Base-by-base conservation (phyloP, 2,113 vertebrate genomes). In the Murina feae region DNA sequence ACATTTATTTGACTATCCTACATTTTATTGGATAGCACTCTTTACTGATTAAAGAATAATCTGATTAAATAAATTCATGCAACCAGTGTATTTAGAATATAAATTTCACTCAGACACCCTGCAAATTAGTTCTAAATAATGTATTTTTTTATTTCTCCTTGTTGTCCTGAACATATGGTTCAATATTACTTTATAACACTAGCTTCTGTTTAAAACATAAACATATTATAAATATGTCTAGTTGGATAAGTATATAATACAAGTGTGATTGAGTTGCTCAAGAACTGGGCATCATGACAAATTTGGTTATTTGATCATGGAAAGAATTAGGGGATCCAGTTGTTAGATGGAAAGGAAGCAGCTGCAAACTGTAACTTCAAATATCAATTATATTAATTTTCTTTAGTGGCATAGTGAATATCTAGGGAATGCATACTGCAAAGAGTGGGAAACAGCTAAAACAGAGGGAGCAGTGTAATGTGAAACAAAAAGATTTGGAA, bases 351-450 rank as follows among this genome's bases (percentile, higher is more conserved):
- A 92, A 94, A 95, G 49, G 85, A 76, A 89, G 84, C 83, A 74
- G 95, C 80, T 96, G 78, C 82, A 95, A 96, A 86, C 37, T 82
- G 82, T 84, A 76, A 28, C 66, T 97, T 96, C 86, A 94, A 96
- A 92, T 93, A 93, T 95, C 94, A 96, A 90, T 96, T 96, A 89
- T 80, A 86, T 53, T 79, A 65, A 92, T 95, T 97, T 97, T 97
- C 95, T 82, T 68, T 86, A 63, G 78, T 16, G 68, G 35, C 0
- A 0, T 86, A 72, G 96, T 92, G 84, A 88, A 90, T 88, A 80
- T 89, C 89, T 95, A 94, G 72, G 89, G 71, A 91, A 84, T n/a
- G 8, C 17, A 80, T 93, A 78, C 94, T 89, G 71, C 83, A 88
- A 94, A 93, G 74, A 75, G 5, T 1, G 25, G 69, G 92, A 97